A percentile compares a stretch with the other conserved stretches of the same genome.
Conservation (phyloP, 2,113 vertebrate genomes). For the Dromas ardeola region DNA sequence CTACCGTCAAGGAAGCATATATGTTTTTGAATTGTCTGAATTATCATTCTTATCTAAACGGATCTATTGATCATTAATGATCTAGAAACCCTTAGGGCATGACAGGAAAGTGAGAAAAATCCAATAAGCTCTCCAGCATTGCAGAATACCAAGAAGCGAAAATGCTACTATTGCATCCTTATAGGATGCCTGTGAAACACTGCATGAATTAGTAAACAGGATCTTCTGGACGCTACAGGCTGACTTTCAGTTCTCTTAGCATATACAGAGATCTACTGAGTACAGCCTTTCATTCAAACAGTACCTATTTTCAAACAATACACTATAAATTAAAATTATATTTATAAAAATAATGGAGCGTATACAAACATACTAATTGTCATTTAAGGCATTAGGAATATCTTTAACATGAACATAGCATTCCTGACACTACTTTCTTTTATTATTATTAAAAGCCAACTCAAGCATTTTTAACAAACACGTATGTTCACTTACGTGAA, state of each 20-base stretch:
- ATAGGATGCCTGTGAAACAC: neutral
- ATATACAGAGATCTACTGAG: neutral
- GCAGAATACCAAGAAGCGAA: slow-evolving; percentile 53
- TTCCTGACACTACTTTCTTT: neutral
- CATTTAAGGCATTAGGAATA: neutral
- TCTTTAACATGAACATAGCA: neutral
- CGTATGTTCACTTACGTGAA: neutral
- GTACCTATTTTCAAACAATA: neutral
- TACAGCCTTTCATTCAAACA: neutral
- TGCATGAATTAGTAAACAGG: slow-evolving; percentile 41
- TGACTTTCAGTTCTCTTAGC: slow-evolving; percentile 20
- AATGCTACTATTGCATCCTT: neutral
- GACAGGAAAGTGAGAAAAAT: slow-evolving; percentile 35
- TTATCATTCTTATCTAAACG: slow-evolving; percentile 52
- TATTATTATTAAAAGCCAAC: neutral
- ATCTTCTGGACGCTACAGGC: neutral
- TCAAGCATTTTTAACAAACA: neutral
- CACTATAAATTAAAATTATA: neutral
- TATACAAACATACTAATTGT: neutral
- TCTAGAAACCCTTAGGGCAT: slow-evolving; percentile 45
- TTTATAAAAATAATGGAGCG: neutral
- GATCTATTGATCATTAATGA: slow-evolving; percentile 69
- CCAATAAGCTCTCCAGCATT: slow-evolving; percentile 10
- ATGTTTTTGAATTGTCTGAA: slow-evolving; percentile 54
- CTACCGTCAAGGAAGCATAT: neutral